A percentile compares a stretch with the other conserved stretches of the same genome.
Conservation (phyloP, 1,140 invertebrate genomes). For the Limonius californicus region DNA sequence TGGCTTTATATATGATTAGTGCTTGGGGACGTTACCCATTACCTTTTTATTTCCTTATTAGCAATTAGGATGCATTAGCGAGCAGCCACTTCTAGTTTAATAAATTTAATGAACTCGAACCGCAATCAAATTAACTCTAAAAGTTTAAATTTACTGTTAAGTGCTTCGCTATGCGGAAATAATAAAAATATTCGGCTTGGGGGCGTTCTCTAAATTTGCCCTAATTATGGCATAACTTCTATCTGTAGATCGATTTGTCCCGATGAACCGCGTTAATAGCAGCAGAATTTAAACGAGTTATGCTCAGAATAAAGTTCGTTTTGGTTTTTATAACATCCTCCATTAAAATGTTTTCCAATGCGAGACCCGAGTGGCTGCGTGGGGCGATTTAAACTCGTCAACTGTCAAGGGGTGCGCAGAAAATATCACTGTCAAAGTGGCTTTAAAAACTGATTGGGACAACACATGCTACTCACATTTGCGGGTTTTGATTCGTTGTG, state of each 20-base stretch:
- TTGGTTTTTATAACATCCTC: background rate
- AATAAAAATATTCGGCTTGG: background rate
- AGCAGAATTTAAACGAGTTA: no score
- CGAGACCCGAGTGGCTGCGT: background rate
- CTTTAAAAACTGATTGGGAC: no score
- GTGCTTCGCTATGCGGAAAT: conserved; percentile 3
- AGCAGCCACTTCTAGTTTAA: conserved; percentile 4
- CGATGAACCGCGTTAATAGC: no score
- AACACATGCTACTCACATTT: no score
- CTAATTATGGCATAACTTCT: no score
- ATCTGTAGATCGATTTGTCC: no score
- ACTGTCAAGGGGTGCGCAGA: no score
- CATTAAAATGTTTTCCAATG: background rate
- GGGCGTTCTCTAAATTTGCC: background rate
- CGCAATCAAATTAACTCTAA: conserved; percentile 7
- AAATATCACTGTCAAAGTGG: no score
- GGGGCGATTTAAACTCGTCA: no score
- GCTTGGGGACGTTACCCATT: background rate
- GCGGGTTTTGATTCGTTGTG: no score
- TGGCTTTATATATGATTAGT: background rate
- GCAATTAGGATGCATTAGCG: conserved; percentile 8
- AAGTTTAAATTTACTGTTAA: conserved; percentile 7
- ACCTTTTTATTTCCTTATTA: conserved; percentile 11
- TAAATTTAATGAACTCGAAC: conserved; percentile 4
- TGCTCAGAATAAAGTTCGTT: no score